These are phyloP conservation scores for Pelmatolapia mariae DNA, from an alignment of 2,113 vertebrate species.

Conservation along the genomic window DNA sequence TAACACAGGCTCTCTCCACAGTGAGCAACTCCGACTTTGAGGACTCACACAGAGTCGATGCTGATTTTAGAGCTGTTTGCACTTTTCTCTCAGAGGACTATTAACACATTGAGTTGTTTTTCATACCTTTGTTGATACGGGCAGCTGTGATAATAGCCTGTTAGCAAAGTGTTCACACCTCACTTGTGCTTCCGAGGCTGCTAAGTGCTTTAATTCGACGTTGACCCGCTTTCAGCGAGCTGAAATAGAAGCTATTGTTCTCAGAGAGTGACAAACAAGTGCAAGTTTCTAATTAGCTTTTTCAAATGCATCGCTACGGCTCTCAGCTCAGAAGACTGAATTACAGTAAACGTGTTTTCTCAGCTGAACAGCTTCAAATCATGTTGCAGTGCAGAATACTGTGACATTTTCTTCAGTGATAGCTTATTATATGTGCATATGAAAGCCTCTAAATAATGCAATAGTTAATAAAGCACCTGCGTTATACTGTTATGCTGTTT, in stretches of 20 bases:
- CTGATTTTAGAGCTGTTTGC: not conserved
- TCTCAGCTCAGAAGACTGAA: not conserved
- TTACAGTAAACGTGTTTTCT: not conserved
- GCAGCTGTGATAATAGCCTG: not conserved
- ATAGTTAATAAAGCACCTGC: not conserved
- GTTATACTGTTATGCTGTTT: not conserved
- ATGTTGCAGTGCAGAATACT: not conserved
- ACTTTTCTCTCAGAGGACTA: not conserved
- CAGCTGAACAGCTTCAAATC: not conserved
- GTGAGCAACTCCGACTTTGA: not conserved
- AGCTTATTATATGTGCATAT: not conserved
- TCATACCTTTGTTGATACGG: not conserved
- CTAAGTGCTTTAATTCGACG: not conserved
- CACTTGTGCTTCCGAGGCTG: not conserved
- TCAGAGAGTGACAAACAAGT: not conserved
- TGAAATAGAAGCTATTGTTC: not conserved
- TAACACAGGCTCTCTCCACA: not conserved
- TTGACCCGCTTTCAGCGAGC: not conserved
- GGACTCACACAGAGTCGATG: not conserved
- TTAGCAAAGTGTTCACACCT: not conserved
- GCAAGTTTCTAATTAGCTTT: not conserved
- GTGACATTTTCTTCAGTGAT: not conserved
- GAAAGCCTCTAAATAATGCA: not conserved
- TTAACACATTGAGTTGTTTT: not conserved
- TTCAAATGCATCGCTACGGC: not conserved